phyloP scores from a whole-genome alignment of 2,113 vertebrate species.

The Mustelus asterias region DNA sequence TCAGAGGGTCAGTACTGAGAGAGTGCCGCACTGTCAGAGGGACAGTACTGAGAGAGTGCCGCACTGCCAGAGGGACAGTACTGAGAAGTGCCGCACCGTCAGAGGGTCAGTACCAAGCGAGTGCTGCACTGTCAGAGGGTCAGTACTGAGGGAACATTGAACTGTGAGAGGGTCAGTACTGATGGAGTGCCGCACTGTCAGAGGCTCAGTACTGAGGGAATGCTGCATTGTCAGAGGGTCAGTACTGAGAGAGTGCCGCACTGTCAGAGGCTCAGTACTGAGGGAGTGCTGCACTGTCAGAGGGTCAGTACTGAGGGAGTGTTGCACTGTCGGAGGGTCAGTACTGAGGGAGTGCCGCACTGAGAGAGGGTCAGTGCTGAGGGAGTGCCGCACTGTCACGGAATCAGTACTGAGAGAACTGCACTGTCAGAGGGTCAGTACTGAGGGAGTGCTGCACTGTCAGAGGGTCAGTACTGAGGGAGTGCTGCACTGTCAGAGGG shows the following conservation, averaged over 20 bases:
- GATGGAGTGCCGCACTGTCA: too few species aligned
- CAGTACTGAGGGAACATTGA: background rate
- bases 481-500: background rate
- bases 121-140: too few species aligned
- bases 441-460: too few species aligned
- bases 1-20: too few species aligned
- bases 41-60: too few species aligned
- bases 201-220: too few species aligned
- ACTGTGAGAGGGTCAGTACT: background rate
- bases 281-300: background rate
- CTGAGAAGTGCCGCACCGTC: too few species aligned
- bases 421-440: background rate
- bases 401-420: too few species aligned
- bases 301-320: too few species aligned
- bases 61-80: too few species aligned
- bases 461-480: background rate
- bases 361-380: background rate
- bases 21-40: too few species aligned
- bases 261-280: background rate
- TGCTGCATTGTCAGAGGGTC: background rate
- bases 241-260: background rate
- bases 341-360: background rate
- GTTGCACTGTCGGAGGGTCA: background rate
- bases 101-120: too few species aligned
- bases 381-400: background rate